Percentiles rank a stretch among this genome's conserved stretches.
These are phyloP conservation scores for Metellina segmentata DNA, from an alignment of 2,888 invertebrate genomes.

Conservation along the genomic window DNA sequence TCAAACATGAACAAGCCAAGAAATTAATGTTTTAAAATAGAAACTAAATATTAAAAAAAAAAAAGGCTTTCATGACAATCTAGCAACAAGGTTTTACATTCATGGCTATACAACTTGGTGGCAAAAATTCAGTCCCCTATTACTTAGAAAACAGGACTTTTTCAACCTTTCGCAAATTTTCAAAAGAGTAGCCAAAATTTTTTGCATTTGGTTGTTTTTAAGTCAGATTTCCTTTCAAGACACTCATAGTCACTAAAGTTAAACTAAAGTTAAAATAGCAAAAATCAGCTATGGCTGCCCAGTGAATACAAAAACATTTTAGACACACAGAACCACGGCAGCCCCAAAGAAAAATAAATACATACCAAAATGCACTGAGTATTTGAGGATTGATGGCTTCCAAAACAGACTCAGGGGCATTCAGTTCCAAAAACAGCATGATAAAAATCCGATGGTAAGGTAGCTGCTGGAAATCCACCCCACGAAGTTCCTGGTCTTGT, in stretches of 20 bases:
- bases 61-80: too few relatives aligned
- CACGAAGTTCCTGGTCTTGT: constrained; percentile 96
- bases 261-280: background rate
- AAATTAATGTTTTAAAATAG: too few relatives aligned
- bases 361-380: constrained; percentile 93
- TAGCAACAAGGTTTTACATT: too few relatives aligned
- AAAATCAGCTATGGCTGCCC: background rate
- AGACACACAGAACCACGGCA: background rate
- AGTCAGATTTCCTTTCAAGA: too few relatives aligned
- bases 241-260: background rate
- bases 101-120: too few relatives aligned
- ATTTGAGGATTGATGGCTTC: constrained; percentile 97
- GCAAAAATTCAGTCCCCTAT: too few relatives aligned
- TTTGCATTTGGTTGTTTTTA: too few relatives aligned
- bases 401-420: constrained; percentile 94
- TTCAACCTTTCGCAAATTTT: too few relatives aligned
- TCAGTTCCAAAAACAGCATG: constrained; percentile 97
- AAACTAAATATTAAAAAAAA: too few relatives aligned
- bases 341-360: constrained; percentile 44
- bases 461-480: constrained; percentile 95
- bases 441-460: constrained; percentile 98
- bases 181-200: too few relatives aligned
- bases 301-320: background rate
- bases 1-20: too few relatives aligned
- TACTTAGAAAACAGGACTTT: too few relatives aligned